These are phyloP conservation scores for Heterodera filipjevi DNA, from an alignment of 2,888 invertebrate genomes.

Conservation along the genomic window DNA sequence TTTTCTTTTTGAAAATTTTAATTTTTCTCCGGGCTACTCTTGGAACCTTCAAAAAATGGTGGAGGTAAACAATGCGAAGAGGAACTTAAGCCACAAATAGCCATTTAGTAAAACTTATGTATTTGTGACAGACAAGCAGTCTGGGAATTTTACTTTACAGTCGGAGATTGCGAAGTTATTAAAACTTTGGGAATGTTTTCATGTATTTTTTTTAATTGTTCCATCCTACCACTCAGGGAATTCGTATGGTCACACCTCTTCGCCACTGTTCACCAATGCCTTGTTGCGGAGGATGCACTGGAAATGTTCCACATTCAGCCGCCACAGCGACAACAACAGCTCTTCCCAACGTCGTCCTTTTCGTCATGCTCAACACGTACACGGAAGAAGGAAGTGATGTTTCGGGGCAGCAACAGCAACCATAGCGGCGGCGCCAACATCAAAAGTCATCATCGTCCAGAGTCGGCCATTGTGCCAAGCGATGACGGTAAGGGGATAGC, in stretches of 20 bases:
- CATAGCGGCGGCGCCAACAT: not conserved
- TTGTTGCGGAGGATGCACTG: constrained; percentile 14
- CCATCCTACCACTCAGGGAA: constrained; percentile 27
- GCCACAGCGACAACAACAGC: not conserved
- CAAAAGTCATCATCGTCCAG: constrained; percentile 21
- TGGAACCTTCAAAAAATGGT: no score
- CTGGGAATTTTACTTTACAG: no score
- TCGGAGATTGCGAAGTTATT: no score
- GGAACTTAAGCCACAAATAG: no score
- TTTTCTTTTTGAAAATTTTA: no score
- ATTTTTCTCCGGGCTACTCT: no score
- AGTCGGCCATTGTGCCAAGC: constrained; percentile 27
- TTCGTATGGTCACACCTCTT: constrained; percentile 25
- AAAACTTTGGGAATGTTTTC: no score
- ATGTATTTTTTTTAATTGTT: no score
- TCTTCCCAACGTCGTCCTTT: not conserved
- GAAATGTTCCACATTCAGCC: constrained; percentile 18
- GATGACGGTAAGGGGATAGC: not conserved
- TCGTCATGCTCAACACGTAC: not conserved
- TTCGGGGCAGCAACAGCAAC: not conserved
- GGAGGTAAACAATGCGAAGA: no score
- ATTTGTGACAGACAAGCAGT: no score
- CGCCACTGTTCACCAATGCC: constrained; percentile 11
- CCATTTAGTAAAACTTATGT: no score
- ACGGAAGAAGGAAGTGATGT: not conserved